Percentiles rank a stretch among this genome's conserved stretches.
Conservation (phyloP, 2,888 invertebrate species). For the Perdita meconis region DNA sequence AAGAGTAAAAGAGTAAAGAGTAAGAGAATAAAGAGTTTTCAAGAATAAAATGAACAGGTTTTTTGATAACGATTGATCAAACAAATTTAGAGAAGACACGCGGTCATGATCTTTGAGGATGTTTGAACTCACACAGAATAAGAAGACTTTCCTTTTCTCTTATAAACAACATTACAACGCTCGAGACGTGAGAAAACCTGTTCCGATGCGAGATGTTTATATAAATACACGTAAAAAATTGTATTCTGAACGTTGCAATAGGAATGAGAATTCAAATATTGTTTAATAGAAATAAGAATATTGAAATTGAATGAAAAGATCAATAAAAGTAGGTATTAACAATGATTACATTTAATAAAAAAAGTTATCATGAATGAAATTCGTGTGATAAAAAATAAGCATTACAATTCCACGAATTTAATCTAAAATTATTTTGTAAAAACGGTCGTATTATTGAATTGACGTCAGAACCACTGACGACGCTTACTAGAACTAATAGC, state of each 20-base stretch:
- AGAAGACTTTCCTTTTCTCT: too few relatives aligned
- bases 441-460: background rate
- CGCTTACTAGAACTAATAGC: background rate
- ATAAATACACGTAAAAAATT: background rate
- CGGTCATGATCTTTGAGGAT: conserved; percentile 8
- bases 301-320: too few relatives aligned
- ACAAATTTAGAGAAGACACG: background rate
- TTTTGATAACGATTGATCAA: background rate
- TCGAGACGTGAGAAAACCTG: too few relatives aligned
- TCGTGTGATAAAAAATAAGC: too few relatives aligned
- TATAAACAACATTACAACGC: background rate
- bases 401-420: too few relatives aligned
- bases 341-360: too few relatives aligned
- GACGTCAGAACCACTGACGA: conserved; percentile 3
- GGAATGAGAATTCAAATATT: background rate
- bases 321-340: too few relatives aligned
- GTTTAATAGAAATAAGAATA: background rate
- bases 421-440: too few relatives aligned
- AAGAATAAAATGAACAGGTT: background rate
- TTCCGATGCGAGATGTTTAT: background rate
- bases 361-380: too few relatives aligned
- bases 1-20: too few relatives aligned
- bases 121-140: conserved; percentile 11
- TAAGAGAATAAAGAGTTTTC: too few relatives aligned
- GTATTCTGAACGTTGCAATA: background rate